Evolutionary conservation across 1,140 invertebrate species (phyloP).

Genomic region (Drosophila pachea): DNA sequence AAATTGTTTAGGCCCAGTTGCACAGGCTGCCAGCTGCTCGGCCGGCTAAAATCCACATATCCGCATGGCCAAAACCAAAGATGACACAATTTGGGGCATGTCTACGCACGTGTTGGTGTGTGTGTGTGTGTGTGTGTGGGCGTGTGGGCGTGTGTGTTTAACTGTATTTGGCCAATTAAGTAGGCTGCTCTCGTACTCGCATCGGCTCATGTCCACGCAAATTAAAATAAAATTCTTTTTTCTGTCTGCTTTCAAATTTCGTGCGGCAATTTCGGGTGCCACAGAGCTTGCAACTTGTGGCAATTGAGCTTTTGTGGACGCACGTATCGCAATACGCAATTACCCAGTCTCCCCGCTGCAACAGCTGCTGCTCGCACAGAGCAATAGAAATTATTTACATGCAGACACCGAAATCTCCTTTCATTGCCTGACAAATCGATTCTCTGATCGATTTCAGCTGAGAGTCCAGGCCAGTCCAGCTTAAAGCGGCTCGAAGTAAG

Average conservation of each 20-base stretch:
- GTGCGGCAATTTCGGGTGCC: background rate
- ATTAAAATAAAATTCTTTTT: slow-evolving; percentile 69
- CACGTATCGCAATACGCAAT: slow-evolving; percentile 66
- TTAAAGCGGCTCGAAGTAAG: too few species aligned
- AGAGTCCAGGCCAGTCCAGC: too few species aligned
- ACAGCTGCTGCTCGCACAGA: slow-evolving; percentile 11
- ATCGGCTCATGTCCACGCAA: slow-evolving; percentile 46
- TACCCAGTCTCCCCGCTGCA: slow-evolving; percentile 38
- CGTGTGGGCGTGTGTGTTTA: slow-evolving; percentile 28
- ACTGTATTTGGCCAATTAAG: slow-evolving; percentile 61
- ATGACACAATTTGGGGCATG: slow-evolving; percentile 68
- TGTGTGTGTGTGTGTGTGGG: slow-evolving; percentile 22
- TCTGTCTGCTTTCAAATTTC: slow-evolving; percentile 45
- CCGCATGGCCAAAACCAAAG: slow-evolving; percentile 69
- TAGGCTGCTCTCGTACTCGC: slow-evolving; percentile 64
- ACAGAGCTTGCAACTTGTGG: slow-evolving; percentile 50
- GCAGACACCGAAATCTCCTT: background rate
- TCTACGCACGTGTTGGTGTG: slow-evolving; percentile 11
- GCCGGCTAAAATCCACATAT: slow-evolving; percentile 59
- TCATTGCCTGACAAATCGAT: background rate
- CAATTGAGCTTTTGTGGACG: slow-evolving; percentile 66
- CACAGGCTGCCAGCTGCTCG: slow-evolving; percentile 40
- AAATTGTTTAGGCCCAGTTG: slow-evolving; percentile 76
- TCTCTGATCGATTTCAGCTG: background rate
- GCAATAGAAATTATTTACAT: slow-evolving; percentile 12